phyloP scores from a whole-genome alignment of 2,888 invertebrate genomes.

The Neoitamus cyanurus region DNA sequence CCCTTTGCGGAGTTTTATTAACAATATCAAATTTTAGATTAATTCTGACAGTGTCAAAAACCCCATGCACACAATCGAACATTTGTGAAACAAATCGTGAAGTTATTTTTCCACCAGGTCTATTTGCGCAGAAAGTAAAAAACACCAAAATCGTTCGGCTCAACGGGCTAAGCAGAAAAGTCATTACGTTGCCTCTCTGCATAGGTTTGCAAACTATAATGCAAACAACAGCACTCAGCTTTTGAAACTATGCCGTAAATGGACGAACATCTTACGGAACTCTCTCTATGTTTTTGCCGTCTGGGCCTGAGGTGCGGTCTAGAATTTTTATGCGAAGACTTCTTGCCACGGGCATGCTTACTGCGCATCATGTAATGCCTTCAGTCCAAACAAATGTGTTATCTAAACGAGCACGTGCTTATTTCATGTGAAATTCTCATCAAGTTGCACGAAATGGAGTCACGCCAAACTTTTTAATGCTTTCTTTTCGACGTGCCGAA shows the following conservation, averaged over 20 bases:
- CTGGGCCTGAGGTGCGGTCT: not conserved
- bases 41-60: too few relatives aligned
- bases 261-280: not conserved
- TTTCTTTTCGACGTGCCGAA: slow-evolving; percentile 1
- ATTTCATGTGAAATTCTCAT: not conserved
- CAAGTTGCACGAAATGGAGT: not conserved
- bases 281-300: not conserved
- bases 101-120: too few relatives aligned
- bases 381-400: not conserved
- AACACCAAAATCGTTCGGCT: not conserved
- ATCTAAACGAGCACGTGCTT: not conserved
- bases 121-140: too few relatives aligned
- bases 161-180: not conserved
- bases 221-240: not conserved
- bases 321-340: not conserved
- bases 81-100: too few relatives aligned
- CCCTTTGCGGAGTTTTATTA: too few relatives aligned
- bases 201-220: not conserved
- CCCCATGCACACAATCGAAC: too few relatives aligned
- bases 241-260: not conserved
- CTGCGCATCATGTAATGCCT: not conserved
- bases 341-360: not conserved
- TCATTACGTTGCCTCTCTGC: not conserved
- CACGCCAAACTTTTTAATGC: slow-evolving; percentile 5
- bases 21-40: too few relatives aligned